Conservation (phyloP, 2,797 vertebrate species). For the Psittacula echo region DNA sequence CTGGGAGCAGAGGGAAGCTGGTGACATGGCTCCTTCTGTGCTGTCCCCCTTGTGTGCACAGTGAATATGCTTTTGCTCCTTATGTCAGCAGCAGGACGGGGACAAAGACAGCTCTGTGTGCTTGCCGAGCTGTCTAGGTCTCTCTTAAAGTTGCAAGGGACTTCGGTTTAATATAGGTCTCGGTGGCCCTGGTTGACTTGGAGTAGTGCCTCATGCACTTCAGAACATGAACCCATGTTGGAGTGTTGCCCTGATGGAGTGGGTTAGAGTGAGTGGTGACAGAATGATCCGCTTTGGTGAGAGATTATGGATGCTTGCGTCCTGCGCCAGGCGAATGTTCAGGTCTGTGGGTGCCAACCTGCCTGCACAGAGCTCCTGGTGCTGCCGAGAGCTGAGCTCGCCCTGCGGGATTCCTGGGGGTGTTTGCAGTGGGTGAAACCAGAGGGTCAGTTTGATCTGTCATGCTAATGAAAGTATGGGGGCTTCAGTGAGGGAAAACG, state of each 20-base stretch:
- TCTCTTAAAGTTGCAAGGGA: slow-evolving; percentile 2
- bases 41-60: not conserved
- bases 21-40: fast-evolving
- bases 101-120: slow-evolving; percentile 28
- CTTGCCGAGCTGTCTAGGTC: not conserved
- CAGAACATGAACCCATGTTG: fast-evolving
- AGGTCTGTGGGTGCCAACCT: not conserved
- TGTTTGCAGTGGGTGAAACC: not conserved
- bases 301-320: fast-evolving
- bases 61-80: not conserved
- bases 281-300: fast-evolving
- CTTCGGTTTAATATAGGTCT: not conserved
- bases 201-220: not conserved
- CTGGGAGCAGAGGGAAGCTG: not conserved
- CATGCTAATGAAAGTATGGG: not conserved
- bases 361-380: fast-evolving
- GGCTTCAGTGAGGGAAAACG: not conserved
- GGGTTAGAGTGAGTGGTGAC: not conserved
- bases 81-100: not conserved
- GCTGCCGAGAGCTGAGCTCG: not conserved
- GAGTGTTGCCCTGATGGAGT: not conserved
- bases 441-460: not conserved
- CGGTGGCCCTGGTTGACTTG: fast-evolving
- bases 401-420: not conserved
- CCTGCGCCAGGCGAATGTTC: fast-evolving